Percentiles rank a stretch among this genome's conserved stretches.
Conservation (phyloP, 2,888 invertebrate genomes). For the Machimus rusticus region DNA sequence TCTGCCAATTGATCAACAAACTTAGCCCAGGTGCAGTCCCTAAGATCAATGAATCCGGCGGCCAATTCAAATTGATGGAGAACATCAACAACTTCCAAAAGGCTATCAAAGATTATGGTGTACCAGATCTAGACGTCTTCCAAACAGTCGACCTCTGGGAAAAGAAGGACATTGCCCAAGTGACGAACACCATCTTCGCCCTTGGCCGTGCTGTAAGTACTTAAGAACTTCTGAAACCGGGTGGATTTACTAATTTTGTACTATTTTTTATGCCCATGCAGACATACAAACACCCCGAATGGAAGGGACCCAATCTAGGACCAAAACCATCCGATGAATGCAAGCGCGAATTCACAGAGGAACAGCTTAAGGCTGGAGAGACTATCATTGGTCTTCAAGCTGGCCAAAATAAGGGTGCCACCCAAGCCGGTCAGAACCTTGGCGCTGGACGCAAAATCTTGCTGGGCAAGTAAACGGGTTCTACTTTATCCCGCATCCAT, state of each 20-base stretch:
- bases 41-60: conserved; percentile 93
- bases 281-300: conserved; percentile 87
- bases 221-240: neutral
- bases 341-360: conserved; percentile 93
- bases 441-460: conserved; percentile 91
- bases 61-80: conserved; percentile 99
- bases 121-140: conserved; percentile 90
- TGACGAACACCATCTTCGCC: conserved; percentile 84
- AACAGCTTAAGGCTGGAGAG: conserved; percentile 88
- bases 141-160: conserved; percentile 97
- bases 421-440: conserved; percentile 88
- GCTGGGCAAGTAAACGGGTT: conserved; percentile 78
- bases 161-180: conserved; percentile 87
- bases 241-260: neutral
- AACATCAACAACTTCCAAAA: conserved; percentile 94
- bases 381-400: conserved; percentile 93
- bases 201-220: conserved; percentile 80
- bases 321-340: conserved; percentile 94
- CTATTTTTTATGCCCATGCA: conserved; percentile 55
- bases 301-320: conserved; percentile 87
- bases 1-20: conserved; percentile 95
- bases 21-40: conserved; percentile 84
- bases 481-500: neutral
- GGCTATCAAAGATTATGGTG: conserved; percentile 87
- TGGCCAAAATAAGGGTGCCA: conserved; percentile 95